Evolutionary conservation across 2,113 vertebrate species (phyloP), one percentile per base, ranked within the genome.

Genomic region (Cephalopholis sonnerati): DNA sequence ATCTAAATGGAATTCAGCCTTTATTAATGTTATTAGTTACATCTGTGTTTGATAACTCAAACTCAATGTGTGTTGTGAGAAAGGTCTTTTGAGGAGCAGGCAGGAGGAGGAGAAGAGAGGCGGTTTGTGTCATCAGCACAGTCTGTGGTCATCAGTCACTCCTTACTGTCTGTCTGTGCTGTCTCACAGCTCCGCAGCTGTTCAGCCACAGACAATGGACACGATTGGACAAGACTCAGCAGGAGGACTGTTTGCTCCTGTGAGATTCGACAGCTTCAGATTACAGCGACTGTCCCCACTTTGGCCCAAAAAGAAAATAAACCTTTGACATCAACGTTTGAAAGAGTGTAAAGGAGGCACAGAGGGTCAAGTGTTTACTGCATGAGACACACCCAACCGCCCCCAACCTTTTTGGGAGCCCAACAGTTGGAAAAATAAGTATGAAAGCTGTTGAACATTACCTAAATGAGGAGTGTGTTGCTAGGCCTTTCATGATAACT

Each of bases 171-270:
- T n/a, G n/a, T 80, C 71, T 48, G 71, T 16, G 20, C 71, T n/a
- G 81, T 48, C 79, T 76, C 41, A 16, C 79, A 73, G 84, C 80
- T 71, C 58, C 63, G 86, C 92, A 93, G 92, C 90, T 91, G 89
- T 63, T 90, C 74, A 1, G 50, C 57, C 0, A 1, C 27, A 84
- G 61, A 93, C 85, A 89, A 89, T 70, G 55, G 82, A 72, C 75
- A 1, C 24, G 87, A 77, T 24, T 72, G 85, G 78, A 86, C 77
- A n/a, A 62, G 59, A 79, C 78, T 39, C 85, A 66, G 87, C 72
- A 36, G 82, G 87, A 51, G 53, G 44, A 62, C 74, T 66, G 59
- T 59, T 75, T 51, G 48, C 53, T 58, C 57, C 51, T 59, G 63
- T 54, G 74, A 77, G 80, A 84, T 9, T n/a, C 65, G 74, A 81